Evolutionary conservation across 2,888 invertebrate genomes (phyloP), one percentile per base, ranked within the genome.

Genomic region (Colletes collaris): DNA sequence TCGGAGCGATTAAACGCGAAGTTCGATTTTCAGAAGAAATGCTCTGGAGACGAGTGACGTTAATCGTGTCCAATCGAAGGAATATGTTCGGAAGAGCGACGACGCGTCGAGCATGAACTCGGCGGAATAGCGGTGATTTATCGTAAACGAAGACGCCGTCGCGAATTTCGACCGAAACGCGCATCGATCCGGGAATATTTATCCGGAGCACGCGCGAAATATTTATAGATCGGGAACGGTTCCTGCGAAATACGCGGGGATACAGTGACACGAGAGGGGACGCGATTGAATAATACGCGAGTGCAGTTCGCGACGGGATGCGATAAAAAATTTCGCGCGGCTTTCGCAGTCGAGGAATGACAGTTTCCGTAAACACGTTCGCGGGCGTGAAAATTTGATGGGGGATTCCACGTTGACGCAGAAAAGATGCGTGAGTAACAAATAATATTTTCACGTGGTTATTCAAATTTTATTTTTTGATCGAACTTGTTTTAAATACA

Each of bases 341-440:
- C 40, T 49, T n/a, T 13, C n/a, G 46, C 11, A 3, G 13, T 8
- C 10, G 13, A 53, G 19, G 35, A 49, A 65, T 66, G 72, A 8
- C 37, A 37, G 16, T 5, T 44, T 27, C 13, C 46, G 37, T 8
- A 58, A n/a, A 6, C 53, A 46, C 0, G 11, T 37, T 19, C 3
- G 46, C 13, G n/a, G 5, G 52, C 0, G 5, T 11, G 27, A 2
- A 37, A 19, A 27, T 66, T 78, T 78, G 27, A 69, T 4, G 40
- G 19, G 8, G 27, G 11, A 55, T 49, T 55, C 16, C 10, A 50
- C 13, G 13, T n/a, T n/a, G 55, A 67, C 35, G 16, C 62, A 55
- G 63, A 66, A 75, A 81, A 82, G 50, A 84, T 84, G 84, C 84
- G 84, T 84, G 76, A 84, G 84, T 84, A 81, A 49, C 13, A 3